Conservation (phyloP, 2,113 vertebrate genomes). For the Phylloscopus trochiloides region DNA sequence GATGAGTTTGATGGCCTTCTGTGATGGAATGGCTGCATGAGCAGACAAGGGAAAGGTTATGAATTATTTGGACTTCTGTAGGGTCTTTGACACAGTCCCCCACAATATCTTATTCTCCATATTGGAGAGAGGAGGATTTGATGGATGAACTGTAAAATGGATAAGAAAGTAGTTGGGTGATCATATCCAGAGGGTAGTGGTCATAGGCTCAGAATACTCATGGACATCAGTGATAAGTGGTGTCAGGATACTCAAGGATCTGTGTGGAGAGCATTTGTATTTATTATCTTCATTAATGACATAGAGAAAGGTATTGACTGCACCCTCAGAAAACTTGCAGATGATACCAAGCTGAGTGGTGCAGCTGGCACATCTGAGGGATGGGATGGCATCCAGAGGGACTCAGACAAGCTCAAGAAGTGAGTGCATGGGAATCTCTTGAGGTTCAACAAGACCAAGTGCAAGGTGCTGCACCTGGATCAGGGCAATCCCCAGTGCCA, state of each 20-base stretch:
- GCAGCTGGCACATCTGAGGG: background rate
- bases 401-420: background rate
- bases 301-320: background rate
- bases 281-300: background rate
- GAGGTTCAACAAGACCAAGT: background rate
- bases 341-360: background rate
- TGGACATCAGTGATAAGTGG: no score
- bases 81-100: background rate
- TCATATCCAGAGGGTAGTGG: background rate
- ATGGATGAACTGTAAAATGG: background rate
- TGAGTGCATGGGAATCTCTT: fast-evolving
- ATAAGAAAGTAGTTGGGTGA: background rate
- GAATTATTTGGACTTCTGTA: background rate
- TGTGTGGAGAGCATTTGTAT: background rate
- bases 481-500: fast-evolving
- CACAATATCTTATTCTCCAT: background rate
- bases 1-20: background rate
- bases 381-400: background rate
- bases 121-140: background rate
- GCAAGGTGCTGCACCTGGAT: fast-evolving
- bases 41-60: background rate
- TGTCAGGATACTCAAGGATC: background rate
- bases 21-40: background rate
- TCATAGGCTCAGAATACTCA: background rate
- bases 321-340: background rate